Base-by-base conservation (phyloP, 2,888 invertebrate genomes). In the Acleris literana region DNA sequence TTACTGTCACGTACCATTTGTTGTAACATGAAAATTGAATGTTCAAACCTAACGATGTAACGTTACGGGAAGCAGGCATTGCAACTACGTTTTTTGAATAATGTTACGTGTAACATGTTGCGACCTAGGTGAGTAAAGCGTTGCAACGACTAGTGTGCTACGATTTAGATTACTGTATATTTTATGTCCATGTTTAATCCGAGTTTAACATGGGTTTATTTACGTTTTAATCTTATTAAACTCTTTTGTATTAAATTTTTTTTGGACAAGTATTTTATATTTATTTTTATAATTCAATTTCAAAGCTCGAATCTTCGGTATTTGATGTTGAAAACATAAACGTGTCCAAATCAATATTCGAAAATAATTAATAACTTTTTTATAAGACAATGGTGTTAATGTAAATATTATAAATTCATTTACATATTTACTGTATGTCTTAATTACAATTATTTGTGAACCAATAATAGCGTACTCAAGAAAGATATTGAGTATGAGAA, bases 171-270 rank as follows among this genome's bases (percentile, higher is more conserved):
- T n/a, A 55, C 20, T 55, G 39, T 55, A 54, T 54, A 55, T 55
- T 55, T 55, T 13, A 54, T 44, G 55, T 55, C 22, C 55, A 22
- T 43, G 43, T 55, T 43, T 55, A 43, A 55, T 55, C 20, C 13
- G 55, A 22, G 43, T 43, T 39, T 39, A n/a, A 43, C 20, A 43
- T 43, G 33, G 18, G 43, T 55, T 20, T 7, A 20, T 55, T 20
- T 39, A n/a, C 20, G 11, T 20, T 49, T 46, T 13, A 46, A 39
- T 13, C 39, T 39, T n/a, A 17, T 46, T 46, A 6, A 46, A 17
- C n/a, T 46, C n/a, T 46, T n/a, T n/a, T 7, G 2, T 46, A 17
- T 17, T 17, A 5, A 0, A 0, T 6, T 46, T 46, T 6, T 46
- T 46, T 46, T 17, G n/a, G n/a, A 46, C 17, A 46, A n/a, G 46